These are phyloP conservation scores for Dicrostonyx torquatus DNA, from an alignment of 2,797 vertebrate species.

Conservation along the genomic window DNA sequence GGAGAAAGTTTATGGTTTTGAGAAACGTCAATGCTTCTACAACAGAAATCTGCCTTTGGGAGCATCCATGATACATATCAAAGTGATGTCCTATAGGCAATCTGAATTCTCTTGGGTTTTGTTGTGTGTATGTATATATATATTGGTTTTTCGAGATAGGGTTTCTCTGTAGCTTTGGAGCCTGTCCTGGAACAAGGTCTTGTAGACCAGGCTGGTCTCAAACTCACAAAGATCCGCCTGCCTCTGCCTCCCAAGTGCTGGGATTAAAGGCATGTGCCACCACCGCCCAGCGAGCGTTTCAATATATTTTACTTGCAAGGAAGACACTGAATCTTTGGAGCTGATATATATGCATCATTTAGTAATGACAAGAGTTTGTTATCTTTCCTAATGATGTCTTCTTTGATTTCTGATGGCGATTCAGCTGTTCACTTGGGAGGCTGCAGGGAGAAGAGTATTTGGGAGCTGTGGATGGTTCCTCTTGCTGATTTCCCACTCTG, in stretches of 20 bases:
- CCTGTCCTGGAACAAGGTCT: no score
- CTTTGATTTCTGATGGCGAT: background rate
- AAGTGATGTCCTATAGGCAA: slow-evolving; percentile 86
- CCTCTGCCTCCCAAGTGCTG: no score
- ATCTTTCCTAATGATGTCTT: background rate
- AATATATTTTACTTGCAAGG: slow-evolving; percentile 80
- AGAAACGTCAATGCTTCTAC: slow-evolving; percentile 91
- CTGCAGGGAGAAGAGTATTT: slow-evolving; percentile 73
- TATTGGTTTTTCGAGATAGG: no score
- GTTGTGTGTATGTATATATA: no score
- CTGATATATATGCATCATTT: background rate
- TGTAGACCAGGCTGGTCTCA: no score
- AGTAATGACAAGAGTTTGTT: background rate
- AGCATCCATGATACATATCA: slow-evolving; percentile 85
- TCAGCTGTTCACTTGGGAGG: slow-evolving; percentile 49
- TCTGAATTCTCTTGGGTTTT: slow-evolving; percentile 84
- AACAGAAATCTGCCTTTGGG: slow-evolving; percentile 93
- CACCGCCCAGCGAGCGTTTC: no score
- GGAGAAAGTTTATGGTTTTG: slow-evolving; percentile 91
- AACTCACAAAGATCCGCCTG: no score
- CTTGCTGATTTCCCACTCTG: slow-evolving; percentile 87
- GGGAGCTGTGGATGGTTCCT: slow-evolving; percentile 89
- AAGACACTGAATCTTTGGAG: slow-evolving; percentile 55
- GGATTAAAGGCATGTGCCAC: no score
- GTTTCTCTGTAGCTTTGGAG: no score